These are phyloP conservation scores for Pseudocheirus occidentalis DNA, from an alignment of 2,797 vertebrate species.

Conservation along the genomic window DNA sequence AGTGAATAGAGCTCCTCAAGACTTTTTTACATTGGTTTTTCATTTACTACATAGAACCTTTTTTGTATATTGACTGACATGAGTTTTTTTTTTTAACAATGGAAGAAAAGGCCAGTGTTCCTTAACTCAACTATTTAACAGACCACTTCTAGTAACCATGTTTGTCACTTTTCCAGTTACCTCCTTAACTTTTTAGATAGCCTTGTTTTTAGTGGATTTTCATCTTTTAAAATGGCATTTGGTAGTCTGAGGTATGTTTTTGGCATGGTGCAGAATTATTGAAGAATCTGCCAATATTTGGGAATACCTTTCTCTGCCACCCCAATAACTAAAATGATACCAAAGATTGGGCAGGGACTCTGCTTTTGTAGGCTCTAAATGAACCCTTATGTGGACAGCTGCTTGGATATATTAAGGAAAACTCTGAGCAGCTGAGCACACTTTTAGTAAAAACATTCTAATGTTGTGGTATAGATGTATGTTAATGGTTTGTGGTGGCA, in stretches of 20 bases:
- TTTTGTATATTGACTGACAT: neutral
- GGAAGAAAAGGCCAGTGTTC: neutral
- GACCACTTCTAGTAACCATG: neutral
- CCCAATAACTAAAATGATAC: constrained; percentile 65
- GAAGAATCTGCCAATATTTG: constrained; percentile 86
- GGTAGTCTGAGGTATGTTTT: constrained; percentile 79
- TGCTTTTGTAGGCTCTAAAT: neutral
- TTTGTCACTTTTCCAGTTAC: neutral
- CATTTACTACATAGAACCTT: neutral
- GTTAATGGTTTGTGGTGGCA: neutral
- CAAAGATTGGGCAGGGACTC: neutral
- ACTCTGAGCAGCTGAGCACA: neutral
- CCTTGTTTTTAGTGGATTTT: constrained; percentile 86
- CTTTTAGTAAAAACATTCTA: neutral
- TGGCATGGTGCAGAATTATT: constrained; percentile 86
- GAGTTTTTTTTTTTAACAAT: neutral
- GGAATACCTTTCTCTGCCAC: constrained; percentile 88
- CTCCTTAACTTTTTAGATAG: constrained; percentile 83
- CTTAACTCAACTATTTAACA: neutral
- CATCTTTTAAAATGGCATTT: constrained; percentile 85
- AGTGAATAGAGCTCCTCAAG: neutral
- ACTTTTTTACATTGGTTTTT: neutral
- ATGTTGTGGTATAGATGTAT: neutral
- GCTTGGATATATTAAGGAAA: constrained; percentile 79
- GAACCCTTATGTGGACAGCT: neutral